phyloP scores from a whole-genome alignment of 1,140 invertebrate species.

The Condylostylus longicornis region DNA sequence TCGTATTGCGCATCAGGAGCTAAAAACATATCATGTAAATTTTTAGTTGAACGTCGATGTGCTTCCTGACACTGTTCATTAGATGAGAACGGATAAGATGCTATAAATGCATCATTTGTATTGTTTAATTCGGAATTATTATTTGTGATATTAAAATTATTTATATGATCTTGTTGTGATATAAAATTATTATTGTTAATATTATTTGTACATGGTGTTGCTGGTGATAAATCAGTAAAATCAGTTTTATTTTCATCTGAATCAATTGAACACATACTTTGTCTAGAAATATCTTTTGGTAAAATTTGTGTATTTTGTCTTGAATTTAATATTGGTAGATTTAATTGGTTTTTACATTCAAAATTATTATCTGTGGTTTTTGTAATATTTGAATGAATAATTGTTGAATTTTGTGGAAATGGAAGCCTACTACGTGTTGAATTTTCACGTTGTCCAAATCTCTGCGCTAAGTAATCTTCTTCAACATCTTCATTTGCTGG shows the following conservation, averaged over 20 bases:
- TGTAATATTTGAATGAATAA: too few species aligned
- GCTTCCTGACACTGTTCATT: constrained; percentile 30
- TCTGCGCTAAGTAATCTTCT: constrained; percentile 39
- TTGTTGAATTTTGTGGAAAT: constrained; percentile 36
- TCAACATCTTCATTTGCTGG: constrained; percentile 19
- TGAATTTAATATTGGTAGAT: constrained; percentile 12
- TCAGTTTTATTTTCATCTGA: constrained; percentile 32
- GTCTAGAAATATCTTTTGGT: constrained; percentile 37
- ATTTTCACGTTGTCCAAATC: constrained; percentile 37
- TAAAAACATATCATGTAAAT: constrained; percentile 33
- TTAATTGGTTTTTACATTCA: constrained; percentile 15
- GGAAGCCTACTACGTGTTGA: constrained; percentile 41
- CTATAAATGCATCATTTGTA: constrained; percentile 22
- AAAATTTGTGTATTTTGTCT: constrained; percentile 28
- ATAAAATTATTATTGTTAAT: neutral
- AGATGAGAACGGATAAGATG: constrained; percentile 23
- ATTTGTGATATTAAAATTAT: neutral
- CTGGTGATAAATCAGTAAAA: constrained; percentile 29
- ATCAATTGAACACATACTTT: constrained; percentile 34
- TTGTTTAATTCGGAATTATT: neutral
- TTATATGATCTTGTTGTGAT: neutral
- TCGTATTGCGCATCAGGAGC: constrained; percentile 48
- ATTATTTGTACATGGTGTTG: constrained; percentile 20
- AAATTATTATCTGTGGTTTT: too few species aligned
- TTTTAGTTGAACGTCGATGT: constrained; percentile 28